A percentile compares a stretch with the other conserved stretches of the same genome.
Evolutionary conservation across 92 coral and sea anemone species (phyloP).

Genomic region (Epizoanthus ramosus): DNA sequence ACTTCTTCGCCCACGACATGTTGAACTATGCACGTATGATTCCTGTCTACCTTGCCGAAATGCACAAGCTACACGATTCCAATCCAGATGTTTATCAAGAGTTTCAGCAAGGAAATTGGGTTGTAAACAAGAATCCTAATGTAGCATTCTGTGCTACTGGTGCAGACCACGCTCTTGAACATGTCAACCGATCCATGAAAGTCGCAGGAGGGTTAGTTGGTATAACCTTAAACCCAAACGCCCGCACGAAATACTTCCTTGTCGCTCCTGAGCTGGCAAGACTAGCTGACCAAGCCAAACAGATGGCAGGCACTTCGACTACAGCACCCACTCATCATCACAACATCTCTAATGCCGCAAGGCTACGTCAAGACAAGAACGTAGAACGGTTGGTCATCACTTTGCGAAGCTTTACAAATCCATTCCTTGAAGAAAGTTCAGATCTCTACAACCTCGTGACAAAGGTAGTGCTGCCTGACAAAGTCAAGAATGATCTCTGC

Average conservation of each 20-base stretch:
- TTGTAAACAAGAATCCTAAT: slow-evolving; percentile 52
- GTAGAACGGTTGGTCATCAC: slow-evolving; percentile 45
- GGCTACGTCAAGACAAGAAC: slow-evolving; percentile 58
- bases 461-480: slow-evolving; percentile 54
- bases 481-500: slow-evolving; percentile 52
- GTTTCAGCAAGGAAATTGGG: slow-evolving; percentile 57
- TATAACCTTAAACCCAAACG: slow-evolving; percentile 32
- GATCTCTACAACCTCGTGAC: slow-evolving; percentile 57
- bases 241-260: slow-evolving; percentile 33
- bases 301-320: slow-evolving; percentile 60
- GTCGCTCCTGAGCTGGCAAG: slow-evolving; percentile 35
- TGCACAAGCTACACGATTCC: slow-evolving; percentile 46
- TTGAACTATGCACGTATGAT: slow-evolving; percentile 69
- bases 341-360: slow-evolving; percentile 40
- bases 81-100: slow-evolving; percentile 61
- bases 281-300: slow-evolving; percentile 48
- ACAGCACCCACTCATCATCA: slow-evolving; percentile 50
- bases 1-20: slow-evolving; percentile 61
- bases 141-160: slow-evolving; percentile 59
- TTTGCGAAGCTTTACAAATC: slow-evolving; percentile 36
- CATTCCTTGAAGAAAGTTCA: slow-evolving; percentile 45
- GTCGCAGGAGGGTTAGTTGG: slow-evolving; percentile 50
- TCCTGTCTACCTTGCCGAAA: slow-evolving; percentile 64
- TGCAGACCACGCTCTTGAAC: slow-evolving; percentile 63
- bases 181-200: slow-evolving; percentile 59